Conservation (phyloP, 2,797 vertebrate genomes). For the Anguilla marmorata region DNA sequence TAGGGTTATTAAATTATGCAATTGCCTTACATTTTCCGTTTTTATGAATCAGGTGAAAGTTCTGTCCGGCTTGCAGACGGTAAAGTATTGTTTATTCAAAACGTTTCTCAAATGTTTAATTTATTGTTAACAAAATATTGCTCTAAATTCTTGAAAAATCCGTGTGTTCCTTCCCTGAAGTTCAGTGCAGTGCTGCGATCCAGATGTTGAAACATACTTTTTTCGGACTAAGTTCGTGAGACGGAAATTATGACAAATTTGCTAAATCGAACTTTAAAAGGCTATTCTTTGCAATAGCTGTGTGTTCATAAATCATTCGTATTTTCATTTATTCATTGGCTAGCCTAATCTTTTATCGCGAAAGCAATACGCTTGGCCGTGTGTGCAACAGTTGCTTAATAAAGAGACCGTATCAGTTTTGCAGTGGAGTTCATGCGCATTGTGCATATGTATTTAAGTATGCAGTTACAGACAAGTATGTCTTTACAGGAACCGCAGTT, state of each 20-base stretch:
- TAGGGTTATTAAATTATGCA: neutral
- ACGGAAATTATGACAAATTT: neutral
- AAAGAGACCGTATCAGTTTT: neutral
- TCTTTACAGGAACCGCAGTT: neutral
- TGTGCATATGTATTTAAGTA: neutral
- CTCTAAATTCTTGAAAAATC: neutral
- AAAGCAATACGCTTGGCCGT: neutral
- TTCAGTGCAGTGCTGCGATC: neutral
- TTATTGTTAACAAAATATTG: neutral
- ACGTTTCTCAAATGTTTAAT: neutral
- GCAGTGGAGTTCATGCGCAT: neutral
- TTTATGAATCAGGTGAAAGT: neutral
- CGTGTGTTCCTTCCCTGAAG: neutral
- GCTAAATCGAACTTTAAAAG: neutral
- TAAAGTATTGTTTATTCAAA: neutral
- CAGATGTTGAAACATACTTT: conserved; percentile 5
- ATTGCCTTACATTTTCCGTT: neutral
- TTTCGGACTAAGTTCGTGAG: neutral
- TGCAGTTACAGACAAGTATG: neutral
- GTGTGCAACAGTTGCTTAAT: neutral
- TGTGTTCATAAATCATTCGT: neutral
- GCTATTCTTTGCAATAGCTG: neutral
- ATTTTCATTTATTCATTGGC: neutral
- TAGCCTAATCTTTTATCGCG: neutral
- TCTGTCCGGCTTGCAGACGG: neutral